Base-by-base conservation (phyloP, 2,888 invertebrate genomes). In the Eupithecia abbreviata region DNA sequence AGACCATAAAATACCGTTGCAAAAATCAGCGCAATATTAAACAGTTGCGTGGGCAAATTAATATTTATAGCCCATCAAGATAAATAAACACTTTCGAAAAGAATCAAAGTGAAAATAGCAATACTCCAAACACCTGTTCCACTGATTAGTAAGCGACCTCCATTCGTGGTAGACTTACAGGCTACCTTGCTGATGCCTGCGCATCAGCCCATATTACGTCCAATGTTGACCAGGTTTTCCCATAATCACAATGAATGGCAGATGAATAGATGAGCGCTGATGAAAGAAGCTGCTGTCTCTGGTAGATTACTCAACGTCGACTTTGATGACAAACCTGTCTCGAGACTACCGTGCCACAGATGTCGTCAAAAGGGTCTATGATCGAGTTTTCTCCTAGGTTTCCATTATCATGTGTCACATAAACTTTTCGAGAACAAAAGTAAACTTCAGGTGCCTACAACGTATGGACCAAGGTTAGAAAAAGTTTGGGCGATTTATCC, bases 11-110 rank as follows among this genome's bases (percentile, higher is more conserved):
- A 62, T 30, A 62, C 62, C 62, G 67, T 68, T 68, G 67, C 18
- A 18, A 79, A 79, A 80, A 78, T 65, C 30, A 62, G 62, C 30
- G 62, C 62, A 62, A 30, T 30, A 30, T 62, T 30, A 62, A 62
- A 62, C 30, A 12, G 62, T 62, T 62, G 62, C 62, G 62, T 30
- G 30, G 30, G 10, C 62, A 62, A 62, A 62, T 62, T 62, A 62
- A 62, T 62, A 62, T 62, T 62, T 18, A 62, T 62, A 55, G n/a
- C n/a, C 12, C 30, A 30, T 62, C 62, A 12, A 62, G 30, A 62
- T 1, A 62, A 62, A 30, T 30, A 62, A 30, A 62, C 18, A 62
- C 62, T 62, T 62, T 62, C 62, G 62, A 62, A 62, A 30, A 10
- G 2, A 62, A 62, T 62, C 12, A 62, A 62, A 62, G 62, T 62